A percentile compares a stretch with the other conserved stretches of the same genome.
Conservation (phyloP, 2,797 vertebrate species). For the Megalops cyprinoides region DNA sequence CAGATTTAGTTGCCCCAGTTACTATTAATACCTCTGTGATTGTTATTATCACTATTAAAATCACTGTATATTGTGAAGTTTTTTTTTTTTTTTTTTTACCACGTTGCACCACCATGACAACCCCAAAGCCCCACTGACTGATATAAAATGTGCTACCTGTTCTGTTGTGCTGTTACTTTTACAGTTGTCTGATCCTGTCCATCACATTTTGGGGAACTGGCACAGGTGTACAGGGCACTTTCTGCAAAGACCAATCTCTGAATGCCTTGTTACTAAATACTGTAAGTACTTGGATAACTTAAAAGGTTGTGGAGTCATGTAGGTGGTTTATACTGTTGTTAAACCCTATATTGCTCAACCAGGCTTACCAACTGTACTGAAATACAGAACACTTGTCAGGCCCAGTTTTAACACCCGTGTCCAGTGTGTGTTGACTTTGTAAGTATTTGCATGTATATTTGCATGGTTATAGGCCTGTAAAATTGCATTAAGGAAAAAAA, state of each 20-base stretch:
- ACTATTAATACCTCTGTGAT: constrained; percentile 48
- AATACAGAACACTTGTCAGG: background rate
- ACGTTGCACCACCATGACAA: background rate
- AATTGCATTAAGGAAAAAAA: too few species aligned
- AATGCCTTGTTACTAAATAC: background rate
- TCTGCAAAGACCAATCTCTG: background rate
- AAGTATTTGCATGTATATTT: background rate
- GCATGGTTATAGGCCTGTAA: background rate
- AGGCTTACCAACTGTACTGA: background rate
- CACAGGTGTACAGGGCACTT: too few species aligned
- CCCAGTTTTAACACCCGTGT: background rate
- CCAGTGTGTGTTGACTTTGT: background rate
- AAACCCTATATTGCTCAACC: background rate
- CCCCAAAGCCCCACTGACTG: background rate
- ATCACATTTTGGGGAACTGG: too few species aligned
- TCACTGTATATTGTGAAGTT: constrained; percentile 25
- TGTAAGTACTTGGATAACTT: background rate
- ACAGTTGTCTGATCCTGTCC: too few species aligned
- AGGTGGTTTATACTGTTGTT: background rate
- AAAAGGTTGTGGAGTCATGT: background rate
- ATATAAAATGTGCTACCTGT: background rate
- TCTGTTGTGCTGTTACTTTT: background rate
- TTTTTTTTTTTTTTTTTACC: background rate
- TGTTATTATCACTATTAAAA: constrained; percentile 26
- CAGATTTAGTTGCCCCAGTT: constrained; percentile 43